Base-by-base conservation (phyloP, 2,888 invertebrate genomes). In the Brachynemurus nebulosus region DNA sequence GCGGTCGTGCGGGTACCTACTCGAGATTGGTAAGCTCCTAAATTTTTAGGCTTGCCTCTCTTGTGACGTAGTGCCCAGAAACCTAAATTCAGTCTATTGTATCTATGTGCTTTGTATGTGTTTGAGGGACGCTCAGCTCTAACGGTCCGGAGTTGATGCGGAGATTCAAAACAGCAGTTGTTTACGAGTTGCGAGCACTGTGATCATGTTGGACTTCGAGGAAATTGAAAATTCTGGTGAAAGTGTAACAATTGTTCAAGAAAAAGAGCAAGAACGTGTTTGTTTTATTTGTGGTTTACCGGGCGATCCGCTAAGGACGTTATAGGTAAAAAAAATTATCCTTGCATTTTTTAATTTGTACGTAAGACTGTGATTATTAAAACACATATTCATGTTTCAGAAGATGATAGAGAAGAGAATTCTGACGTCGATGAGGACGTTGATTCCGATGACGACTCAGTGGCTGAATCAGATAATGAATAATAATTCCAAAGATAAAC, bases 381-480 rank as follows among this genome's bases (percentile, higher is more conserved):
- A 27, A 27, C 9, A 50, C 45, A 19, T 48, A 51, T 50, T 50
- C 16, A 50, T 51, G 46, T 51, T 51, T 51, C 42, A 50, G 50
- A 51, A 51, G 47, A 49, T 50, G 39, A 51, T 49, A 49, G 49
- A 50, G 46, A 51, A 51, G 47, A 50, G 48, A 46, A 50, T 50
- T 50, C 50, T 44, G 47, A 50, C 50, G 47, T 51, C 48, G 48
- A 47, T 44, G 47, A 47, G 45, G 47, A 45, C 45, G 45, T 47
- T 45, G 47, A 47, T 46, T 46, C 46, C 46, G 43, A 46, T 45
- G 38, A 46, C 46, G 45, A 46, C 46, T 46, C 46, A 46, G 40
- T 39, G 42, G 47, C 45, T 50, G 50, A 50, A 48, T 50, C 48
- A 40, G 50, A 50, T 46, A 48, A 40, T 45, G 43, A 46, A 46